A percentile compares a stretch with the other conserved stretches of the same genome.
phyloP scores from a whole-genome alignment of 2,797 vertebrate species.

The Rhabdophis nuchalis region DNA sequence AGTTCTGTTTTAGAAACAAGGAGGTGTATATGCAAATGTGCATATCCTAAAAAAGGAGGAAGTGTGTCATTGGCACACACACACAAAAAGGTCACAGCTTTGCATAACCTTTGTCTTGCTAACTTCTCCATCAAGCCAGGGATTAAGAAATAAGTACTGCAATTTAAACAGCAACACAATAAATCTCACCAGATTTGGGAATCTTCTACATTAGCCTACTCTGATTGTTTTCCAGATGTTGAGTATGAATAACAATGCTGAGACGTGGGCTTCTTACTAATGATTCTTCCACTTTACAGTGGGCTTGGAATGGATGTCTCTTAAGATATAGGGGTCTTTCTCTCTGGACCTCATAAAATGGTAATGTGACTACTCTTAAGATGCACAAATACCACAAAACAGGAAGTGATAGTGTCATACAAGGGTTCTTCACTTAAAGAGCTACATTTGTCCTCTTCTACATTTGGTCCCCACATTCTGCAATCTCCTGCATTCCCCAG shows the following conservation, averaged over 20 bases:
- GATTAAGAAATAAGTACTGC: background rate
- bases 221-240: background rate
- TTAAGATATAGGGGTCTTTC: too few species aligned
- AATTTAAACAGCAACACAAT: background rate
- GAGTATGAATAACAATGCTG: background rate
- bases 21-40: background rate
- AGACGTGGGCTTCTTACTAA: background rate
- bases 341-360: background rate
- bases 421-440: background rate
- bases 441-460: background rate
- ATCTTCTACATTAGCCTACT: background rate
- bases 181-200: background rate
- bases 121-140: background rate
- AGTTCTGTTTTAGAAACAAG: background rate
- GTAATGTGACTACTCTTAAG: background rate
- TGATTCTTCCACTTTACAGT: background rate
- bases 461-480: background rate
- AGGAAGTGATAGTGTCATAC: background rate
- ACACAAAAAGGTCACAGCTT: background rate
- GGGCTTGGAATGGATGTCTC: background rate
- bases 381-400: background rate
- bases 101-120: background rate
- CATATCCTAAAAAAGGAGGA: background rate
- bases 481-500: background rate
- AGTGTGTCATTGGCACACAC: background rate